Conservation (phyloP, 1,140 invertebrate species). For the Dendrolimus kikuchii region DNA sequence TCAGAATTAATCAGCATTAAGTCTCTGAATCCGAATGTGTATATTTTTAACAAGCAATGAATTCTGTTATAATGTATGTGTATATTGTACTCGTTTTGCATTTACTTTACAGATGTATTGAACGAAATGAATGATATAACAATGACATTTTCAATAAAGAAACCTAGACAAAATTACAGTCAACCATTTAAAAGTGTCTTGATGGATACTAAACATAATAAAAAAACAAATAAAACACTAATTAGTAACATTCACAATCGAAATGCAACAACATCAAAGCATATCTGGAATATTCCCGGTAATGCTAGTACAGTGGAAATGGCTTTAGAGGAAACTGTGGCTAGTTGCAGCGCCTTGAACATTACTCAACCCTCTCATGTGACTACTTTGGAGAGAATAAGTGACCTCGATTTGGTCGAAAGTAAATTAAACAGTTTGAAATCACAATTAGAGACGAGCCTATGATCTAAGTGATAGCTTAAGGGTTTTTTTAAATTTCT, state of each 20-base stretch:
- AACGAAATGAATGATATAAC: constrained; percentile 61
- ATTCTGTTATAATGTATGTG: not conserved
- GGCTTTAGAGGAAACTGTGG: constrained; percentile 19
- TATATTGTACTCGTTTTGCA: not conserved
- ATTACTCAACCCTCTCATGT: constrained; percentile 44
- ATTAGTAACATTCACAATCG: constrained; percentile 39
- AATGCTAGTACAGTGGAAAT: constrained; percentile 22
- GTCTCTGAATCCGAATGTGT: too few species aligned
- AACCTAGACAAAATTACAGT: constrained; percentile 4
- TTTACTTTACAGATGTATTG: constrained; percentile 54
- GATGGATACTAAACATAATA: constrained; percentile 10
- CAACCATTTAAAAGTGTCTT: not conserved
- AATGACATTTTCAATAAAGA: constrained; percentile 15
- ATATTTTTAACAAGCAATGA: not conserved
- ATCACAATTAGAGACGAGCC: constrained; percentile 47
- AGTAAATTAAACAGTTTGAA: constrained; percentile 55
- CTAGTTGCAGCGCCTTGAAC: constrained; percentile 16
- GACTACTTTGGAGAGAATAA: constrained; percentile 58
- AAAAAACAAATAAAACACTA: constrained; percentile 30
- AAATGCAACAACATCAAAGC: constrained; percentile 33
- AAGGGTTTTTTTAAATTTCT: too few species aligned
- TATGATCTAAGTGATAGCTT: constrained; percentile 19
- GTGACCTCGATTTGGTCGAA: constrained; percentile 59
- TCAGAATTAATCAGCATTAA: too few species aligned
- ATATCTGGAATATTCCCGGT: constrained; percentile 44